Conservation (phyloP, 1,140 invertebrate genomes). For the Trissolcus basalis region DNA sequence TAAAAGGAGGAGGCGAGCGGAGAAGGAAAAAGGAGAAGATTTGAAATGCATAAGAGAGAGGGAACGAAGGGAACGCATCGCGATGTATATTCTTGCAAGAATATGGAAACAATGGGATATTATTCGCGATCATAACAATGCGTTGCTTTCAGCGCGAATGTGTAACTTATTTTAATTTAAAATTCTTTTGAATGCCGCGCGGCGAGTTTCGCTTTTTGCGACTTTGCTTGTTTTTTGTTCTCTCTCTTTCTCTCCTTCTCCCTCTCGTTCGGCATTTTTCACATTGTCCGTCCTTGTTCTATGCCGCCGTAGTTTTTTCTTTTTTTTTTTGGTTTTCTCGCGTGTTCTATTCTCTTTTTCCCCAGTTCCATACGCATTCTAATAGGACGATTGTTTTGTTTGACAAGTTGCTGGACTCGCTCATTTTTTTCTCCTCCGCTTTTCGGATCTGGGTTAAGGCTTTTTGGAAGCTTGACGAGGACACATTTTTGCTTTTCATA, state of each 20-base stretch:
- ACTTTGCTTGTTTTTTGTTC: no score
- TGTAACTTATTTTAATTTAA: conserved; percentile 58
- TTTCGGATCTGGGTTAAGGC: no score
- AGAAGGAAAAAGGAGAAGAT: neutral
- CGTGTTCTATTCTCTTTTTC: no score
- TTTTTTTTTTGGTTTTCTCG: no score
- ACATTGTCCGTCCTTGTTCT: conserved; percentile 1
- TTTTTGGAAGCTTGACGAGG: no score
- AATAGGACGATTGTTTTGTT: no score
- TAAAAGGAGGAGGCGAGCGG: no score
- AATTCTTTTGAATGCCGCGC: conserved; percentile 50
- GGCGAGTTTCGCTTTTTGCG: conserved; percentile 40
- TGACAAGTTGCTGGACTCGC: no score
- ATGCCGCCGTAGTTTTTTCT: no score
- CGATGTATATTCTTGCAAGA: conserved; percentile 41
- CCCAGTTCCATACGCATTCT: no score
- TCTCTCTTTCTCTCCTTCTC: conserved; percentile 13
- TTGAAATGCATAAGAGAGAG: conserved; percentile 2
- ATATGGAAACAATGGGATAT: conserved; percentile 50
- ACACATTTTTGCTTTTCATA: no score
- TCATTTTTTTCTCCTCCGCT: no score
- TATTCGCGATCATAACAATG: conserved; percentile 57
- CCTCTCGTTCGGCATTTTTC: neutral
- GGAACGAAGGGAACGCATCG: conserved; percentile 18
- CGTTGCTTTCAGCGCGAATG: conserved; percentile 53